These are phyloP conservation scores for Paguma larvata DNA, from an alignment of 2,797 vertebrate species.

Conservation along the genomic window DNA sequence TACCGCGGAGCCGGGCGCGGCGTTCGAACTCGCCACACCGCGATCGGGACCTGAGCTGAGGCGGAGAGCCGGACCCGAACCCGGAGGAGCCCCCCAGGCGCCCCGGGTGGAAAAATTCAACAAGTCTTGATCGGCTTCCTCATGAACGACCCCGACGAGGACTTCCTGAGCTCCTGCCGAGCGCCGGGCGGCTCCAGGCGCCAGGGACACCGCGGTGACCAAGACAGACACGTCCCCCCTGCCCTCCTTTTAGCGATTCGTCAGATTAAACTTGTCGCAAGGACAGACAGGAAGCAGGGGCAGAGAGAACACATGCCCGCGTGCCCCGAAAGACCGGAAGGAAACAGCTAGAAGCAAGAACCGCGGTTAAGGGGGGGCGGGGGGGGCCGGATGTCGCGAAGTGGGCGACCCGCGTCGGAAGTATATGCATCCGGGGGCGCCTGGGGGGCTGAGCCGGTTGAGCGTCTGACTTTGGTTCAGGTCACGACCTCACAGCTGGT, in stretches of 20 bases:
- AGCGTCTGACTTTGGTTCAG: no score
- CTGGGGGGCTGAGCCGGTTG: no score
- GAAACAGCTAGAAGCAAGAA: fast-evolving
- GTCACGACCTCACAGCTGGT: no score
- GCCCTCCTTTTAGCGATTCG: not conserved
- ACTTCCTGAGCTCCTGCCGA: not conserved
- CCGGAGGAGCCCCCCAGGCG: no score
- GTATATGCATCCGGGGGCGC: no score
- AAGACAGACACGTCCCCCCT: no score
- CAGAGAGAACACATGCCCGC: not conserved
- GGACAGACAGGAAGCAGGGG: not conserved
- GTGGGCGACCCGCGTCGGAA: not conserved
- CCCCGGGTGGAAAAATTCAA: not conserved
- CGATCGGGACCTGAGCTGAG: no score
- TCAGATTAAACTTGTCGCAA: not conserved
- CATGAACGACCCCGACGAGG: fast-evolving
- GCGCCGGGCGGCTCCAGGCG: no score
- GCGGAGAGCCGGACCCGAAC: no score
- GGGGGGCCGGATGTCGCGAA: not conserved
- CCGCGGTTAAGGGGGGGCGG: fast-evolving
- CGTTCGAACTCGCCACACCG: no score
- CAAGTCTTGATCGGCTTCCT: fast-evolving
- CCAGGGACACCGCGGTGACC: not conserved
- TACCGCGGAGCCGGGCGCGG: no score
- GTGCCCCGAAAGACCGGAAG: not conserved